Evolutionary conservation across 2,113 vertebrate genomes (phyloP).

Genomic region (Neotoma lepida): DNA sequence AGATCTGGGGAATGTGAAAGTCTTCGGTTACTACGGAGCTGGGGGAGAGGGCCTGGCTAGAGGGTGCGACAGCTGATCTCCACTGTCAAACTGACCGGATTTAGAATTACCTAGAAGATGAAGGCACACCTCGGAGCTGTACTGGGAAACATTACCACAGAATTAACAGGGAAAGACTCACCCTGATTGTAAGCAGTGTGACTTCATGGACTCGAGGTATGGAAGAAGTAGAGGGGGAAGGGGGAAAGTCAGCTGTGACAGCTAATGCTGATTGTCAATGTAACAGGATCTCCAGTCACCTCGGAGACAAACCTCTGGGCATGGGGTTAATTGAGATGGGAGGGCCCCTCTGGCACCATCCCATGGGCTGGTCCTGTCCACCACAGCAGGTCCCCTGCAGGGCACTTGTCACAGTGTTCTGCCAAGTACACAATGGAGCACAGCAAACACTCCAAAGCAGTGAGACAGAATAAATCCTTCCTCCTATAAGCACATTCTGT

Average conservation of each 20-base stretch:
- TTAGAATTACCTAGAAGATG: not conserved
- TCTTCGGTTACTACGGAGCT: fast-evolving
- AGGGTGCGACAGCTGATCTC: not conserved
- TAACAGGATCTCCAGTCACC: not conserved
- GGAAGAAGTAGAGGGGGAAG: too few relatives aligned
- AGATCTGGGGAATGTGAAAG: not conserved
- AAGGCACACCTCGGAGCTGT: not conserved
- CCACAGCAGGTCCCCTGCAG: not conserved
- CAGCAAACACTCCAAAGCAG: not conserved
- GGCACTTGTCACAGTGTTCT: not conserved
- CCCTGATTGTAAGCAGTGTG: too few relatives aligned
- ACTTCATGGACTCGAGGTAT: not conserved
- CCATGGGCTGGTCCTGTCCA: not conserved
- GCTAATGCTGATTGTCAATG: too few relatives aligned
- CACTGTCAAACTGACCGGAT: not conserved
- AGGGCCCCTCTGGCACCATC: too few relatives aligned
- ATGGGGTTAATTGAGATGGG: not conserved
- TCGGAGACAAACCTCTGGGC: too few relatives aligned
- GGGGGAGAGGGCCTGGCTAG: not conserved
- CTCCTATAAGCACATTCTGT: not conserved
- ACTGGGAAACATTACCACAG: too few relatives aligned
- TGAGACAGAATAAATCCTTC: not conserved
- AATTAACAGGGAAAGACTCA: not conserved
- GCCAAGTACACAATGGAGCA: not conserved
- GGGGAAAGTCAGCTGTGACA: not conserved